Percentiles rank a stretch among this genome's conserved stretches.
Conservation (phyloP, 1,140 invertebrate genomes). For the Atta texana region DNA sequence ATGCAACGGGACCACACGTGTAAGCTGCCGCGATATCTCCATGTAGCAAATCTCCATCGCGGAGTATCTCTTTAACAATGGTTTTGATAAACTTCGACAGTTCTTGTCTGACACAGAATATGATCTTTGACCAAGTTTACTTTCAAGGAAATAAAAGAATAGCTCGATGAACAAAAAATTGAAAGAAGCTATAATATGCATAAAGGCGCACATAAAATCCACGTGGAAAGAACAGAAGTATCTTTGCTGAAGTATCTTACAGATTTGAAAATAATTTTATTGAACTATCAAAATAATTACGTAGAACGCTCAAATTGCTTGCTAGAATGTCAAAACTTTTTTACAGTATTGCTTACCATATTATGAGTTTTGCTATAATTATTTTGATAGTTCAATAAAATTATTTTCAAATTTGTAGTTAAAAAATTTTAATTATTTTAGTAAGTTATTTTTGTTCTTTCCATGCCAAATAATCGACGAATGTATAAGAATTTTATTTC, state of each 20-base stretch:
- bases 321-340: no score
- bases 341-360: no score
- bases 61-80: constrained; percentile 40
- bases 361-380: no score
- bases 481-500: background rate
- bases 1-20: constrained; percentile 53
- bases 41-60: constrained; percentile 38
- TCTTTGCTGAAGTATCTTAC: no score
- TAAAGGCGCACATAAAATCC: background rate
- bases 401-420: no score
- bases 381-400: no score
- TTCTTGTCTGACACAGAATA: constrained; percentile 19
- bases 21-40: constrained; percentile 49
- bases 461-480: background rate
- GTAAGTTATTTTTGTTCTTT: no score
- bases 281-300: no score
- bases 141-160: background rate
- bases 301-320: no score
- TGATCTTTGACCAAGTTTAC: constrained; percentile 19
- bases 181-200: background rate
- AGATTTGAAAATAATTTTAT: no score
- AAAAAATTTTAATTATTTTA: no score
- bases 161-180: background rate
- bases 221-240: no score
- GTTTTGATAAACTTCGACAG: constrained; percentile 47